phyloP scores from a whole-genome alignment of 2,888 invertebrate species.

The Troilus luridus region DNA sequence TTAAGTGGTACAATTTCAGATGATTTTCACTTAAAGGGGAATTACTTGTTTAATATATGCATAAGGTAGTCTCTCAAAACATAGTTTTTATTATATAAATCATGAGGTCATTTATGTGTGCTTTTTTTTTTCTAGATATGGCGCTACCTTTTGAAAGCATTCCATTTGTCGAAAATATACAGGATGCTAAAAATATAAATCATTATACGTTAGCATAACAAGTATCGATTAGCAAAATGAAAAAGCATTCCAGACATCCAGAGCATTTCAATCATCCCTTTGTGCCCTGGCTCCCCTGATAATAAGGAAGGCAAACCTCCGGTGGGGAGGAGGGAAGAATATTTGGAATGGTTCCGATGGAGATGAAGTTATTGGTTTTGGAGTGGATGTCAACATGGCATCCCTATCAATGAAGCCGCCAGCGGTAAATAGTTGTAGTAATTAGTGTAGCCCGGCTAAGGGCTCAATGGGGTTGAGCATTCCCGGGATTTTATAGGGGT shows the following conservation, averaged over 20 bases:
- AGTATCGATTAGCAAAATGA: background rate
- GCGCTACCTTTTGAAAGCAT: no score
- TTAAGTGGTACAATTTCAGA: no score
- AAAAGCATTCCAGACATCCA: conserved; percentile 46
- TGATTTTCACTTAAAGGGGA: no score
- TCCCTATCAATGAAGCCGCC: conserved; percentile 48
- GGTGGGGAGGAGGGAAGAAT: background rate
- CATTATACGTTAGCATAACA: background rate
- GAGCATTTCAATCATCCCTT: conserved; percentile 55
- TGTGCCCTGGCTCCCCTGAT: conserved; percentile 31
- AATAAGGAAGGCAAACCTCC: conserved; percentile 31
- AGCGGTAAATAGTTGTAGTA: conserved; percentile 42
- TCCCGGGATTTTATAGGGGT: conserved; percentile 43
- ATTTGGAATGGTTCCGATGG: conserved; percentile 50
- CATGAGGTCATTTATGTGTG: no score
- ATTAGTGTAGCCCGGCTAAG: conserved; percentile 34
- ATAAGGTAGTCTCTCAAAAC: no score
- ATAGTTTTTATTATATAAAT: no score
- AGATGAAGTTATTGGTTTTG: conserved; percentile 57
- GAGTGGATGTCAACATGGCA: background rate
- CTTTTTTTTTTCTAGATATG: no score
- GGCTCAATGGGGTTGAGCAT: conserved; percentile 28
- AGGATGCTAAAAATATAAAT: no score
- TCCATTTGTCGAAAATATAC: no score
- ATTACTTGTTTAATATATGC: no score